phyloP scores from a whole-genome alignment of 2,888 invertebrate genomes.

The Diarsia dahlii region DNA sequence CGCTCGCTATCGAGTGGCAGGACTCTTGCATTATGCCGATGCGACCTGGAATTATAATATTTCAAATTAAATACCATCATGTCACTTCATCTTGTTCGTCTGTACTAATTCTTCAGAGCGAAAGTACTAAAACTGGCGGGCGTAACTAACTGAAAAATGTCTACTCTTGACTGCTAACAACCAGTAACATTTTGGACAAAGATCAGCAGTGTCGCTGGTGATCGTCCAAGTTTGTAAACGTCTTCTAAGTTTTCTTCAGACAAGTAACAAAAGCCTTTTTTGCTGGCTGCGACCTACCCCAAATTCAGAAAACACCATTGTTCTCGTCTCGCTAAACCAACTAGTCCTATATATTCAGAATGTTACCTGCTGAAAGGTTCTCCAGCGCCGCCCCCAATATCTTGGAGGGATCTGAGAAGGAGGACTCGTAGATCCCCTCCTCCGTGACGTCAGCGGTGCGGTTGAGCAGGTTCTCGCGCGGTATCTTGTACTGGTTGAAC shows the following conservation, averaged over 20 bases:
- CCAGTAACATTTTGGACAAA: background rate
- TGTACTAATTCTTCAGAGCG: no score
- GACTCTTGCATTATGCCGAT: slow-evolving; percentile 94
- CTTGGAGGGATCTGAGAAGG: slow-evolving; percentile 96
- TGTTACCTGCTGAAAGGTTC: slow-evolving; percentile 94
- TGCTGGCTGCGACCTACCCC: no score
- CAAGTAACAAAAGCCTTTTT: background rate
- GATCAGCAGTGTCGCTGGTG: background rate
- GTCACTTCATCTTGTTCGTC: background rate
- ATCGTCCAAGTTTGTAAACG: background rate
- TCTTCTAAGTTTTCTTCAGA: background rate
- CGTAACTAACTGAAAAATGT: background rate
- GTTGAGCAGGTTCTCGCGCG: slow-evolving; percentile 95
- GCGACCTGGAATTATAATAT: slow-evolving; percentile 91
- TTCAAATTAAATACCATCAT: background rate
- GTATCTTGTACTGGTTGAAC: slow-evolving; percentile 97
- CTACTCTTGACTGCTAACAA: background rate
- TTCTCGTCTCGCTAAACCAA: no score
- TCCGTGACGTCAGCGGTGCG: slow-evolving; percentile 97
- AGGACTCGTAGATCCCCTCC: slow-evolving; percentile 96
- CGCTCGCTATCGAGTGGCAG: slow-evolving; percentile 93
- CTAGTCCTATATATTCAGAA: background rate
- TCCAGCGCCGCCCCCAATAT: slow-evolving; percentile 96
- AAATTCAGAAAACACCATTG: background rate
- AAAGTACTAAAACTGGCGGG: background rate